Evolutionary conservation across 2,113 vertebrate species (phyloP), one percentile per base, ranked within the genome.

Genomic region (Tetrax tetrax): DNA sequence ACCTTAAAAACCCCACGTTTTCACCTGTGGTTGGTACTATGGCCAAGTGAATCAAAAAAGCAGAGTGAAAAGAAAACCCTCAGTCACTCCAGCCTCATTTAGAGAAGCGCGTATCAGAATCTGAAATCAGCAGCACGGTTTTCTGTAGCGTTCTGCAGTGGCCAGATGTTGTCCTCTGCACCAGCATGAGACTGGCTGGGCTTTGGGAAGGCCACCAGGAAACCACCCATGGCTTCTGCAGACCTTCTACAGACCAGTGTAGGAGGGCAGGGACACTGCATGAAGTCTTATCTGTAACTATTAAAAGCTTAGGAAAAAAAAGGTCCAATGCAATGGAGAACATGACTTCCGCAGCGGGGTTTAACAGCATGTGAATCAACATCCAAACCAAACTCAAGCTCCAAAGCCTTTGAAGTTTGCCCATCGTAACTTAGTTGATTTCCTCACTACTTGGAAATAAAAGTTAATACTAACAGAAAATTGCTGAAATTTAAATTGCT

Each of bases 401-500:
- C 45, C 31, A 31, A 64, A 89, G 37, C 41, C 86, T 93, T 72
- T 95, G 77, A 89, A 89, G 77, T 84, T 93, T 95, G 35, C 48
- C 57, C n/a, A 35, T 51, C 5, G 2, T 56, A 47, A 72, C 76
- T 92, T 22, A 61, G 45, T 18, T 77, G 69, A 93, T 65, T 83
- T 96, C 45, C 56, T 53, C 18, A 3, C 66, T 89, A 33, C 65
- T 85, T 87, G 43, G 66, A 92, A 94, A 83, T 84, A 92, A 92
- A 81, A 89, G 77, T 12, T 68, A 95, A 69, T 87, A 88, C 77
- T 92, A 89, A 93, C 51, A 87, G 60, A 72, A 95, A 88, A 96
- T 90, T 92, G 54, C 91, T 95, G 88, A 82, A 85, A 85, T 87
- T 66, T 87, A 81, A 95, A 96, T 95, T 97, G 84, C 93, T 96